These are phyloP conservation scores for Drosophila nebulosa DNA, from an alignment of 1,140 invertebrate genomes.

Conservation along the genomic window DNA sequence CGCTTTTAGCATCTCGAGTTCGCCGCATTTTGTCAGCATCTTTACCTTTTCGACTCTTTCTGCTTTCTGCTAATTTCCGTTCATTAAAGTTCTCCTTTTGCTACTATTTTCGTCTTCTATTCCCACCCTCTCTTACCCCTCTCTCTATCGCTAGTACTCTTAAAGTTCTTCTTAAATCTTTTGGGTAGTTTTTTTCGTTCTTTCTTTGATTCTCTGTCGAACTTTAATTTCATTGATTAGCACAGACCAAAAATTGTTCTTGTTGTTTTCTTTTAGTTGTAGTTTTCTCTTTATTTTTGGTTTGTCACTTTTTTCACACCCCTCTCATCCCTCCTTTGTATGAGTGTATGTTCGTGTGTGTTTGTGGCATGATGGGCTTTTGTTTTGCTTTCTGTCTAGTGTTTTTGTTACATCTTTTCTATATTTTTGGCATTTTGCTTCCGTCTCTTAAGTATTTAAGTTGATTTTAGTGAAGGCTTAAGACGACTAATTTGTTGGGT, in stretches of 20 bases:
- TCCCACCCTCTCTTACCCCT: neutral
- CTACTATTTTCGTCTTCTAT: conserved; percentile 49
- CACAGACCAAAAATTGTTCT: conserved; percentile 42
- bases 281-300: conserved; percentile 56
- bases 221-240: conserved; percentile 80
- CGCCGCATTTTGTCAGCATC: conserved; percentile 42
- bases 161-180: conserved; percentile 42
- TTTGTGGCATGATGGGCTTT: conserved; percentile 34
- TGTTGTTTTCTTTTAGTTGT: conserved; percentile 12
- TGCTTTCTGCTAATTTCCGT: conserved; percentile 71
- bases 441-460: conserved; percentile 42
- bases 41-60: conserved; percentile 62
- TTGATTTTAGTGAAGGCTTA: conserved; percentile 16
- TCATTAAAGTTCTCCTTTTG: conserved; percentile 73
- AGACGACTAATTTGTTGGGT: conserved; percentile 30
- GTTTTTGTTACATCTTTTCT: conserved; percentile 15
- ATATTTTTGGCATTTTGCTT: conserved; percentile 18
- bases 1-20: conserved; percentile 16
- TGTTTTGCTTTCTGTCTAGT: conserved; percentile 39
- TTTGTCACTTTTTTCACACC: conserved; percentile 59
- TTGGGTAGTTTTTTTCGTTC: conserved; percentile 20
- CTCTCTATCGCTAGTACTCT: conserved; percentile 16
- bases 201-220: conserved; percentile 17
- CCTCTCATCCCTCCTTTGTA: conserved; percentile 5
- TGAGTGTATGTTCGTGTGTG: conserved; percentile 27